Base-by-base conservation (phyloP, 2,113 vertebrate genomes). In the Herpetotheres cachinnans region DNA sequence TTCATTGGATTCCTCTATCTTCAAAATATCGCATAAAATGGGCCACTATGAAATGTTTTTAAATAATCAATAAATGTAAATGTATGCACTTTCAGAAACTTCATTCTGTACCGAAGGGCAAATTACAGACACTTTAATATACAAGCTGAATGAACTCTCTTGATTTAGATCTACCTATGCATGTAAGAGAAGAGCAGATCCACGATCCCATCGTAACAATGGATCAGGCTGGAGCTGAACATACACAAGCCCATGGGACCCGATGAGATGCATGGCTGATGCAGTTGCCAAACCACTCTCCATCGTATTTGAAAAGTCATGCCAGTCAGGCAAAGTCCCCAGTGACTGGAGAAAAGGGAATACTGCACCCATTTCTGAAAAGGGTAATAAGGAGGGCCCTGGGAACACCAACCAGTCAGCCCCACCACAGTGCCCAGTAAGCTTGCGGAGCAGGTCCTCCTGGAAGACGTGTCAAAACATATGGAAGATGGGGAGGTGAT, bases 141-240 rank as follows among this genome's bases (percentile, higher is more conserved):
- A 70, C 19, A 73, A 56, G 19, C 22, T 66, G 61, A 66, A 67
- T 5, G 12, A 78, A 52, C 21, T 27, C 30, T 76, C 74, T 32
- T 2, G 0, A 69, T 40, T 67, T 52, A 71, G 15, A 24, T 59
- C 6, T 38, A 17, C 20, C 32, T 15, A 11, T 11, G 10, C 21
- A 18, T 11, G 0, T 50, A 49, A 65, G 9, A 29, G 44, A 40
- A 50, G 6, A 62, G 27, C 32, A 82, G 54, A 58, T 36, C 67
- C 44, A 66, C 1, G 5, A 36, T 52, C 30, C 26, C 26, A 24
- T 27, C 0, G 0, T 13, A 55, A 80, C 16, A 56, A 36, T 65
- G 38, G 55, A 40, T 9, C 2, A 86, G 7, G 16, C 54, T 71
- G 7, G 8, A 67, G 47, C 21, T 17, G 20, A 79, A 63, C n/a